These are phyloP conservation scores for Cancer borealis DNA, from an alignment of 2,888 invertebrate species.

Conservation along the genomic window DNA sequence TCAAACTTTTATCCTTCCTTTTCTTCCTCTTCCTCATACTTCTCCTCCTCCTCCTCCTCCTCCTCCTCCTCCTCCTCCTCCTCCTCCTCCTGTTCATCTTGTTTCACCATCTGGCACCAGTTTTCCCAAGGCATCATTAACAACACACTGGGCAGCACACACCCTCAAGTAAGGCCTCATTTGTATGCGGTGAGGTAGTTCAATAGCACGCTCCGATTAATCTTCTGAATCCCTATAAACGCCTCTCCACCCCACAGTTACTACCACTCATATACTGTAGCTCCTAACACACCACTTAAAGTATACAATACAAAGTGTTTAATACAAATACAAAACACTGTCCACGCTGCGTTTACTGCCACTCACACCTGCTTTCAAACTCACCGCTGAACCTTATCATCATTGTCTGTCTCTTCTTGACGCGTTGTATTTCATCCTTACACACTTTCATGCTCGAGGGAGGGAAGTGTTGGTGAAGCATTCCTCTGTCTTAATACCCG, in stretches of 20 bases:
- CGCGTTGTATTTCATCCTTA: background rate
- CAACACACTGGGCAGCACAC: no score
- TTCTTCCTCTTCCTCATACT: background rate
- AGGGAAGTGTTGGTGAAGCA: background rate
- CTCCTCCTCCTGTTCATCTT: background rate
- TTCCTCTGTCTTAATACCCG: conserved; percentile 26
- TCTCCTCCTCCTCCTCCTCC: background rate
- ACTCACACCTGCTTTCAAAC: background rate
- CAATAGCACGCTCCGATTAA: no score
- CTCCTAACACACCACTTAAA: no score
- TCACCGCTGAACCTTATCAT: background rate
- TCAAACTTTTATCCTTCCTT: no score
- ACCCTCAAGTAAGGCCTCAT: no score
- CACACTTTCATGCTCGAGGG: background rate
- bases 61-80: background rate
- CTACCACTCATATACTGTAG: no score
- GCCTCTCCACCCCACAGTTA: no score
- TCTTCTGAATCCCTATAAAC: no score
- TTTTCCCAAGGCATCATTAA: background rate
- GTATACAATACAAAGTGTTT: no score
- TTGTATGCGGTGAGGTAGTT: no score
- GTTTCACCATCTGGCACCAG: background rate
- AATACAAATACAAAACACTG: no score
- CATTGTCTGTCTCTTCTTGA: background rate
- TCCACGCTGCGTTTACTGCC: background rate